Conservation (phyloP, 2,797 vertebrate genomes). For the Mastacembelus armatus region DNA sequence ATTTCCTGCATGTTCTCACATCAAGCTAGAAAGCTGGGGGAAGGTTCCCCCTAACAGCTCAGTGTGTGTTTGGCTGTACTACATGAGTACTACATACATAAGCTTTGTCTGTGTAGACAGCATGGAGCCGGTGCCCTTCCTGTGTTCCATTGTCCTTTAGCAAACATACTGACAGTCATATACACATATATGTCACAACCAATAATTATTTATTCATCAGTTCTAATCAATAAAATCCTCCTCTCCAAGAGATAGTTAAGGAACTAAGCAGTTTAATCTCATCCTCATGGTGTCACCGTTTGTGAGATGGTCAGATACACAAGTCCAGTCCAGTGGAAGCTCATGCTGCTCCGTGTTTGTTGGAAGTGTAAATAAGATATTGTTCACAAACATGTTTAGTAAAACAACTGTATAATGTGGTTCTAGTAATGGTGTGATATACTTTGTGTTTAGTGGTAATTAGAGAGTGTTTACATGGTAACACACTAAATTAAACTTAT, state of each 20-base stretch:
- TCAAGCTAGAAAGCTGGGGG: constrained; percentile 36
- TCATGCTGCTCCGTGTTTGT: neutral
- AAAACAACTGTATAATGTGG: neutral
- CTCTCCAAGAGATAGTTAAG: too few species aligned
- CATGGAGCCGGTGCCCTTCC: constrained; percentile 57
- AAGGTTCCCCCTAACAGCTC: constrained; percentile 3
- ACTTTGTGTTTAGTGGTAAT: neutral
- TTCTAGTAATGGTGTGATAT: neutral
- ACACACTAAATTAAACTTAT: too few species aligned
- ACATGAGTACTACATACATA: constrained; percentile 11
- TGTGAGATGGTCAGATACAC: too few species aligned
- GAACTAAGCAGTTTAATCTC: too few species aligned
- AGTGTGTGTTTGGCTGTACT: constrained; percentile 12
- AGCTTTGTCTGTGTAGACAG: constrained; percentile 40
- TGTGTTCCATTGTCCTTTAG: constrained; percentile 50
- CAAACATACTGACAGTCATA: constrained; percentile 5
- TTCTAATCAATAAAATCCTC: neutral
- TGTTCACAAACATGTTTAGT: neutral
- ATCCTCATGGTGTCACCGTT: too few species aligned
- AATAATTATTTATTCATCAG: neutral
- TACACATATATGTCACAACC: neutral
- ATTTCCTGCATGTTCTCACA: constrained; percentile 77
- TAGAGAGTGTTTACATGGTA: too few species aligned
- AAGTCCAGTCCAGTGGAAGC: too few species aligned
- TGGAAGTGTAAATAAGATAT: neutral